phyloP scores from a whole-genome alignment of 2,888 invertebrate genomes.

The Habrosyne pyritoides region DNA sequence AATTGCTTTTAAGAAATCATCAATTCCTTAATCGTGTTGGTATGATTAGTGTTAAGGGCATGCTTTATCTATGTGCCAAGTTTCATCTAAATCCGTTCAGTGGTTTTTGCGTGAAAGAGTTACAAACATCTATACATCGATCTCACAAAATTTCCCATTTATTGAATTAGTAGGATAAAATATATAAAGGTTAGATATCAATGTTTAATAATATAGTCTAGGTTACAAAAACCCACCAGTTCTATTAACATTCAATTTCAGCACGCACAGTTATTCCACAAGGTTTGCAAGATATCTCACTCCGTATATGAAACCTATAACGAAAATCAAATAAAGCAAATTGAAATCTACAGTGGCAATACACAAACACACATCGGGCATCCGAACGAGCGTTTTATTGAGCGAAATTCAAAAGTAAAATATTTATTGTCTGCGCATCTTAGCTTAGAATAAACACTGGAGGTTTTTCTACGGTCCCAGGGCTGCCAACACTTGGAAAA shows the following conservation, averaged over 20 bases:
- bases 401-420: conserved; percentile 64
- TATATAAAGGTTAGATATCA: too few species aligned
- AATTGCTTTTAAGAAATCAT: too few species aligned
- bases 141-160: too few species aligned
- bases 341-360: conserved; percentile 57
- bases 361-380: conserved; percentile 49
- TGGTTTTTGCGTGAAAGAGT: too few species aligned
- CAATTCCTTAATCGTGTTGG: too few species aligned
- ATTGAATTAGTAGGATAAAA: too few species aligned
- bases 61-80: too few species aligned
- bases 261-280: neutral
- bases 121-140: too few species aligned
- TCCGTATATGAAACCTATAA: conserved; percentile 43
- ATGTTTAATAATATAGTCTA: too few species aligned
- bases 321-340: conserved; percentile 69
- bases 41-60: too few species aligned
- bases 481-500: neutral
- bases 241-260: neutral
- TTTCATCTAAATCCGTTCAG: too few species aligned
- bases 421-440: conserved; percentile 62
- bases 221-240: neutral
- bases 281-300: conserved; percentile 13
- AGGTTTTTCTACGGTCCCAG: conserved; percentile 26
- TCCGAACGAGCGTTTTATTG: conserved; percentile 47
- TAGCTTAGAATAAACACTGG: conserved; percentile 52